phyloP scores from a whole-genome alignment of 2,113 vertebrate genomes.

The Dermatemys mawii region DNA sequence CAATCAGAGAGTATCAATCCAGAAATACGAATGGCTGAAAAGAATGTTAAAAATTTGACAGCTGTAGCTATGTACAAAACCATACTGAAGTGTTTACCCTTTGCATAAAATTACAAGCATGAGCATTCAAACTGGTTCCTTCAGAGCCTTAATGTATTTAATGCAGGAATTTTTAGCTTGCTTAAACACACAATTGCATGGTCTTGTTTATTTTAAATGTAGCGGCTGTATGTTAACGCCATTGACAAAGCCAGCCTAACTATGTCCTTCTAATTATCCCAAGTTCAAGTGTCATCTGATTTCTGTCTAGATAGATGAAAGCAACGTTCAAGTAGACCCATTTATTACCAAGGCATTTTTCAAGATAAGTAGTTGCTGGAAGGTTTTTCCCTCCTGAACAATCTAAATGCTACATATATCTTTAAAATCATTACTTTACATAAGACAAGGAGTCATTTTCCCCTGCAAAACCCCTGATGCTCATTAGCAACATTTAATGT shows the following conservation, averaged over 20 bases:
- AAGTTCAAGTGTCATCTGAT: slow-evolving; percentile 46
- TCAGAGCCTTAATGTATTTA: neutral
- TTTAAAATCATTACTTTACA: slow-evolving; percentile 70
- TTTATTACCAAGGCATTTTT: slow-evolving; percentile 29
- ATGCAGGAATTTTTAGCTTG: neutral
- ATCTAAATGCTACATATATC: slow-evolving; percentile 77
- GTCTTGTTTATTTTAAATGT: neutral
- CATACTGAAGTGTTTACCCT: neutral
- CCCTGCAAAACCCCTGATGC: slow-evolving; percentile 62
- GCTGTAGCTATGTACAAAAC: neutral
- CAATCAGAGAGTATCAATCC: neutral
- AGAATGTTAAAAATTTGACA: neutral
- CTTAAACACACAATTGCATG: neutral
- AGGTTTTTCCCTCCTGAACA: slow-evolving; percentile 54
- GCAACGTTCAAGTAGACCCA: slow-evolving; percentile 41
- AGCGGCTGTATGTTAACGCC: neutral
- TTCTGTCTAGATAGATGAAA: slow-evolving; percentile 52
- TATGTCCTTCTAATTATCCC: slow-evolving; percentile 45
- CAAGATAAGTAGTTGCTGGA: slow-evolving; percentile 56
- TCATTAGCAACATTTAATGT: slow-evolving; percentile 59
- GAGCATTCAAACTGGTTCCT: neutral
- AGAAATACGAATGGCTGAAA: slow-evolving; percentile 8
- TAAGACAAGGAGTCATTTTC: slow-evolving; percentile 31
- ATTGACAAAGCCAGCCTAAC: slow-evolving; percentile 47
- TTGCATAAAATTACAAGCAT: neutral